phyloP scores from a whole-genome alignment of 1,140 invertebrate species.

The Diploscapter pachys region DNA sequence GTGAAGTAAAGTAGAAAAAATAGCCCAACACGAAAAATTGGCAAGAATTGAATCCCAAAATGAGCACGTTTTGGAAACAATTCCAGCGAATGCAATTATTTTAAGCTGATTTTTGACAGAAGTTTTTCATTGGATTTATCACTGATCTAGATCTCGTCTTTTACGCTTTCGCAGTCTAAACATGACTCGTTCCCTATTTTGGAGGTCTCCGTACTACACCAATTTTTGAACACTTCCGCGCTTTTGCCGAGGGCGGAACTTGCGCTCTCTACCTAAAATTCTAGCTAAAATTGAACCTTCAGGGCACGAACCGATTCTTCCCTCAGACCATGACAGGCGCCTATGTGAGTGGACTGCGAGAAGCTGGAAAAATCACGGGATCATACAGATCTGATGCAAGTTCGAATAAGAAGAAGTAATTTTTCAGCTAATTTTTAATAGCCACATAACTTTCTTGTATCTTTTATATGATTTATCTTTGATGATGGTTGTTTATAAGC shows the following conservation, averaged over 20 bases:
- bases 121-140: too few relatives aligned
- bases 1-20: not conserved
- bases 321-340: slow-evolving; percentile 63
- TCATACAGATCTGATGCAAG: slow-evolving; percentile 32
- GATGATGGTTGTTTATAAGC: too few relatives aligned
- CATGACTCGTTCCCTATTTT: too few relatives aligned
- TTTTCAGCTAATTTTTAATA: slow-evolving; percentile 6
- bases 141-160: too few relatives aligned
- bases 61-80: too few relatives aligned
- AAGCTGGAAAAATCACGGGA: slow-evolving; percentile 59
- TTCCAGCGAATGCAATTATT: too few relatives aligned
- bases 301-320: slow-evolving; percentile 62
- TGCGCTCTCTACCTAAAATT: slow-evolving; percentile 24
- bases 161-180: slow-evolving; percentile 19
- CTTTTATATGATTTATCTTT: not conserved
- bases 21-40: not conserved
- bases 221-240: too few relatives aligned
- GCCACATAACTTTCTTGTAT: not conserved
- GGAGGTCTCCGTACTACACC: too few relatives aligned
- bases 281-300: slow-evolving; percentile 39
- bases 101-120: too few relatives aligned
- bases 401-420: not conserved
- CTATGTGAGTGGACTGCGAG: slow-evolving; percentile 61
- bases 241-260: too few relatives aligned
- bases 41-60: too few relatives aligned